Evolutionary conservation across 1,140 invertebrate species (phyloP).

Genomic region (Drosophila pseudoobscura): DNA sequence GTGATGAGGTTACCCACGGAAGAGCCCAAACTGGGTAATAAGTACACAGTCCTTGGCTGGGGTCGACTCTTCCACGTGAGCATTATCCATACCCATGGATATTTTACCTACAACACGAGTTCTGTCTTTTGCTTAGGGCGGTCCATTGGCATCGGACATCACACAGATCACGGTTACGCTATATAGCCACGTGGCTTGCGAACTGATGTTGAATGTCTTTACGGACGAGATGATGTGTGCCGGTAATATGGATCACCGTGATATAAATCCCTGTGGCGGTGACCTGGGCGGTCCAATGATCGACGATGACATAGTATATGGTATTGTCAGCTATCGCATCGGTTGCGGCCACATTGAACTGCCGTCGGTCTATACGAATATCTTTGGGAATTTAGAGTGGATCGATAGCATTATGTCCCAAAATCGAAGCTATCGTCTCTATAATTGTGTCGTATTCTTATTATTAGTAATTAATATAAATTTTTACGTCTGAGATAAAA

Average conservation of each 20-base stretch:
- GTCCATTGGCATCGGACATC: conserved; percentile 21
- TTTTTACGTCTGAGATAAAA: too few species aligned
- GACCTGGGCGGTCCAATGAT: conserved; percentile 49
- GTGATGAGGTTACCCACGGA: too few species aligned
- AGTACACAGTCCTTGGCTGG: too few species aligned
- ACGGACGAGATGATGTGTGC: conserved; percentile 44
- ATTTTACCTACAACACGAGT: background rate
- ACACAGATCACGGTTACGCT: conserved; percentile 18
- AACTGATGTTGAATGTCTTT: background rate
- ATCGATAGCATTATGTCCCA: conserved; percentile 12
- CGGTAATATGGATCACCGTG: background rate
- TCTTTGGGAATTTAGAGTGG: conserved; percentile 26
- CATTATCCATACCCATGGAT: too few species aligned
- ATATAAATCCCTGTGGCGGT: conserved; percentile 38
- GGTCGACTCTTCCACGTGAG: too few species aligned
- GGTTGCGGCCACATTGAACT: conserved; percentile 7
- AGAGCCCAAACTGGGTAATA: too few species aligned
- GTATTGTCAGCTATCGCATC: conserved; percentile 24
- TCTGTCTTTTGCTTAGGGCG: conserved; percentile 9
- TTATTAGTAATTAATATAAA: too few species aligned
- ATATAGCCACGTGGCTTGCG: background rate
- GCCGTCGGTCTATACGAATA: conserved; percentile 51
- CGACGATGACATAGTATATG: conserved; percentile 7
- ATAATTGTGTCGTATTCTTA: too few species aligned
- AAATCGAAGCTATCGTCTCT: background rate